Base-by-base conservation (phyloP, 92 coral and sea anemone genomes). In the Zoanthus solanderi region DNA sequence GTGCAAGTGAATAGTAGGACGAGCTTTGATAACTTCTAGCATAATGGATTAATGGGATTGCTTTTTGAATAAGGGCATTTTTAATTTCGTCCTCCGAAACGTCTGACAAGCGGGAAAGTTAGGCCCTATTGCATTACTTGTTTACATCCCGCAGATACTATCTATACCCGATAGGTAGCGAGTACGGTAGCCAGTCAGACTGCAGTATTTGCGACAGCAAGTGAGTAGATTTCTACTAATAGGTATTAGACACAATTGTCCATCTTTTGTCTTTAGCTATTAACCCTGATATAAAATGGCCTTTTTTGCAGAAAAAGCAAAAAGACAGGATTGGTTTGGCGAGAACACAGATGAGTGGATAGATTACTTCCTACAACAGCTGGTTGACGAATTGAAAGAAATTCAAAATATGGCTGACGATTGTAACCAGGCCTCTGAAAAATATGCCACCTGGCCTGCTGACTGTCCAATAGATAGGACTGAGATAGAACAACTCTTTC, bases 331-430 rank as follows among this genome's bases (percentile, higher is more conserved):
- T 6, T 23, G 34, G 60, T 16, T 31, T 4, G 74, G 75, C 23
- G 46, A 47, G 45, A 75, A 81, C 58, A 12, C 46, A 13, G 30
- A 48, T 0, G 44, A 81, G 11, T 63, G 76, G 63, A 37, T 81
- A 0, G 47, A 10, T 34, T 16, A 81, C 15, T 53, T 66, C n/a
- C 85, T 66, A 23, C 75, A 81, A 66, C 44, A 81, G 45, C 75
- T 81, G 23, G 60, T 17, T 8, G 9, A 65, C 1, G 63, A 81
- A 16, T 65, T 50, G 6, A 29, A 63, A 37, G 29, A 81, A 66
- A 60, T 81, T 81, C 61, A 66, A 16, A 66, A n/a, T 31, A 56
- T 65, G 85, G 85, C 85, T n/a, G 28, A 68, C 1, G 32, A 65
- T 14, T 81, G 85, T 50, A 50, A 65, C 46, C 37, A 28, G 63